Base-by-base conservation (phyloP, 2,113 vertebrate genomes). In the Camelus dromedarius region DNA sequence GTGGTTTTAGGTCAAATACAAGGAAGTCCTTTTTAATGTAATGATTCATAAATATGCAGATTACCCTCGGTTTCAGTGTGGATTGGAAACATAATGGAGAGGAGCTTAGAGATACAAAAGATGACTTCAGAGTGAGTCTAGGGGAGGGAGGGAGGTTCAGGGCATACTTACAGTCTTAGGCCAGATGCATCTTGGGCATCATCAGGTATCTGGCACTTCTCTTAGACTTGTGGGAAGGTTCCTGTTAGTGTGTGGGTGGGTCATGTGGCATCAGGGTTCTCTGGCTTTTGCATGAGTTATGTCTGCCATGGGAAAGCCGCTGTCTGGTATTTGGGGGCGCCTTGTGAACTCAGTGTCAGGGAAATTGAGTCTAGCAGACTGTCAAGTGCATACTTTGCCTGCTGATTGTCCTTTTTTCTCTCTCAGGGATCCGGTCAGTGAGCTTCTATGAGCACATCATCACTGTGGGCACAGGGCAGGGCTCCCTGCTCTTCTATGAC, bases 381-480 rank as follows among this genome's bases (percentile, higher is more conserved):
- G 8, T 58, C 26, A 24, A 48, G 19, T n/a, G 8, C 2, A 1
- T 22, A 3, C 9, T 52, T 1, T 77, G 22, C 54, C 69, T 77
- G 2, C 52, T 70, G 48, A 96, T 73, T 66, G 46, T 32, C 32
- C 18, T 89, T 32, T 82, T 35, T 18, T 54, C 67, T 96, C 46
- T 85, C 69, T 89, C 97, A 99, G 99, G 99, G 46, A 99, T 99
- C 97, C 99, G 99, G 5, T 99, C 99, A 0, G 99, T 99, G 98
- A 99, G 99, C 98, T 99, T 99, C 98, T 99, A 99, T 0, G 99
- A 99, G 96, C 99, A 99, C 97, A 99, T 99, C 48, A 99, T 99
- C 97, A 99, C 99, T 0, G 99, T 99, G 97, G 99, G 99, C 85
- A 99, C 99, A 0, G 99, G 99, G 19, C 99, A 99, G 69, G 99